Conservation (phyloP, 2,888 invertebrate genomes). For the Drosophila anomalipes region DNA sequence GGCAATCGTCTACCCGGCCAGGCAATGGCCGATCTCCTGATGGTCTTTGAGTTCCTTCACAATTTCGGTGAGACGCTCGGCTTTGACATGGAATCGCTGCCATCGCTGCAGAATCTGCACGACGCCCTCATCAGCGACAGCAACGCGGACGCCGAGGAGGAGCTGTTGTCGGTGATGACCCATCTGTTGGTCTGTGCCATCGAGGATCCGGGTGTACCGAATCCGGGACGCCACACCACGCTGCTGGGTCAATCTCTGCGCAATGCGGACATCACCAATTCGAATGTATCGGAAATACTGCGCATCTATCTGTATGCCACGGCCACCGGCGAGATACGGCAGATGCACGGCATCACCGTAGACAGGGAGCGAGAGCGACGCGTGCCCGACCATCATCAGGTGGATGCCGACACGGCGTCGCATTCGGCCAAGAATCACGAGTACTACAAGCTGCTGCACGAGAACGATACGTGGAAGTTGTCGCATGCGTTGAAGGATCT, state of each 20-base stretch:
- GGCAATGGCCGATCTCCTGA: slow-evolving; percentile 95
- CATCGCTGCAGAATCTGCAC: slow-evolving; percentile 94
- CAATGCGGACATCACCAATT: slow-evolving; percentile 95
- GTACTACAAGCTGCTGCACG: slow-evolving; percentile 92
- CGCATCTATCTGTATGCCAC: slow-evolving; percentile 96
- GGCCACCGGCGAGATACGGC: slow-evolving; percentile 94
- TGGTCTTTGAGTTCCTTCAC: slow-evolving; percentile 98
- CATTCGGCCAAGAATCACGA: slow-evolving; percentile 91
- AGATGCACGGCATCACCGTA: slow-evolving; percentile 91
- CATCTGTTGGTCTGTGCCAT: slow-evolving; percentile 96
- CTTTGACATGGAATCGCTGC: slow-evolving; percentile 95
- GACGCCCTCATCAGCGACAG: slow-evolving; percentile 91
- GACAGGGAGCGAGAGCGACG: slow-evolving; percentile 93
- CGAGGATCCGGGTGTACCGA: slow-evolving; percentile 96
- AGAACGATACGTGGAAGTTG: slow-evolving; percentile 92
- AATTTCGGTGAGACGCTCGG: slow-evolving; percentile 98
- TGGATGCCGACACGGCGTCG: slow-evolving; percentile 88
- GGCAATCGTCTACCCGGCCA: slow-evolving; percentile 93
- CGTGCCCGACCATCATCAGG: slow-evolving; percentile 93
- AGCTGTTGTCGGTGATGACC: slow-evolving; percentile 94
- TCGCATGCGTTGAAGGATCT: slow-evolving; percentile 92
- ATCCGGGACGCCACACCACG: slow-evolving; percentile 95
- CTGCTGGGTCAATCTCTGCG: slow-evolving; percentile 95
- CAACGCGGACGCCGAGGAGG: slow-evolving; percentile 92
- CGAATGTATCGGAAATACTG: slow-evolving; percentile 95